These are phyloP conservation scores for Potamarius usumacintae DNA, from an alignment of 2,113 vertebrate species.

Conservation along the genomic window DNA sequence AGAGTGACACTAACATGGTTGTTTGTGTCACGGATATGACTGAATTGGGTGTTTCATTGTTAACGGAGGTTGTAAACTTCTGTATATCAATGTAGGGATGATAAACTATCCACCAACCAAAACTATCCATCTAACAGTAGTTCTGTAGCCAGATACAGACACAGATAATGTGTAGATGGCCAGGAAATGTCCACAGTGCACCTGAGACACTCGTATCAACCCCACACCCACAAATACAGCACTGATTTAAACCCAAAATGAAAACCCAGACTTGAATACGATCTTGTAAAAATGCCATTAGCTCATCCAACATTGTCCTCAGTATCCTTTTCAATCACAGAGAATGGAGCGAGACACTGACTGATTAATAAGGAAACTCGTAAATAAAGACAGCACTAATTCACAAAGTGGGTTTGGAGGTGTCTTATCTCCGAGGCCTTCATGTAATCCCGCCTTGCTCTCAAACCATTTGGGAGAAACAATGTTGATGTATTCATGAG, in stretches of 20 bases:
- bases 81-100: not conserved
- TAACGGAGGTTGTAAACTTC: not conserved
- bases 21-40: not conserved
- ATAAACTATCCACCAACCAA: not conserved
- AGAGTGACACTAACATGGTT: not conserved
- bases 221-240: not conserved
- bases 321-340: constrained; percentile 43
- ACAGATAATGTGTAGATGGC: not conserved
- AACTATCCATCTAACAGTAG: not conserved
- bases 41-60: not conserved
- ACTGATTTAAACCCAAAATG: not conserved
- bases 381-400: constrained; percentile 35
- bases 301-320: not conserved
- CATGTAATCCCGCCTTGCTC: constrained; percentile 10
- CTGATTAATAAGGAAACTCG: constrained; percentile 45
- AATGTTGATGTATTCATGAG: not conserved
- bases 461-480: constrained; percentile 8
- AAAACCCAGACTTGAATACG: constrained; percentile 37
- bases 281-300: constrained; percentile 54
- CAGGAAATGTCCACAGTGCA: not conserved
- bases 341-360: constrained; percentile 21
- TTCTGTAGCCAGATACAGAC: not conserved
- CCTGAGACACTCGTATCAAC: not conserved
- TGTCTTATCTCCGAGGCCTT: constrained; percentile 17
- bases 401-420: constrained; percentile 15